Evolutionary conservation across 2,888 invertebrate species (phyloP), one percentile per base, ranked within the genome.

Genomic region (Ceramica pisi): DNA sequence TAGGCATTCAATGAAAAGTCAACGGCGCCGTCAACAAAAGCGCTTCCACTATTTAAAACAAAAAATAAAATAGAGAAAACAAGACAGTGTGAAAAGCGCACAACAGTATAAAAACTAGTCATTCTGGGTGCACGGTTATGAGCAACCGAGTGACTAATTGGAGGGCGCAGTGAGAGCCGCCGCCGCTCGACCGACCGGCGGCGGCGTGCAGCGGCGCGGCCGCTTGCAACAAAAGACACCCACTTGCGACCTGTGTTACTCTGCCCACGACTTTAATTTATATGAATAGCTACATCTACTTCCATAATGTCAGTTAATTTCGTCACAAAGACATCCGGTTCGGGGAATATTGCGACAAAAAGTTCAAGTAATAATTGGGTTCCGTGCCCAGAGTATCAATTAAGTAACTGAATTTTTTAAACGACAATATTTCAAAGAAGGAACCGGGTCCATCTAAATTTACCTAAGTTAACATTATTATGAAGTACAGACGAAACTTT

Each of bases 81-180:
- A 19, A 55, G 66, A 50, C 50, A 67, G 64, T 75, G 70, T 81
- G 67, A 67, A 79, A 78, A 79, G 67, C 61, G 66, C 75, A 51
- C 68, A 70, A 72, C 41, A 44, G 61, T 72, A 74, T 67, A 78
- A 80, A 81, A 77, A 73, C 67, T 80, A 85, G 67, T 67, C 67
- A 62, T 81, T 68, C 78, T 66, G 72, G 66, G 78, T 71, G 75
- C 79, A 85, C 82, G 69, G 70, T 71, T 78, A 81, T 80, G 87
- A 74, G 75, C 85, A 90, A 79, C 88, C 88, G 89, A 89, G 90
- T 89, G 90, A 87, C 86, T 91, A 92, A 92, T 92, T 91, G 88
- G 88, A 88, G 86, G 82, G 86, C 84, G 80, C 75, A 72, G 62
- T 64, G 84, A 67, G 84, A 82, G 78, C 76, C 78, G 57, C 50